Evolutionary conservation across 2,113 vertebrate genomes (phyloP).

Genomic region (Stigmatopora argus): DNA sequence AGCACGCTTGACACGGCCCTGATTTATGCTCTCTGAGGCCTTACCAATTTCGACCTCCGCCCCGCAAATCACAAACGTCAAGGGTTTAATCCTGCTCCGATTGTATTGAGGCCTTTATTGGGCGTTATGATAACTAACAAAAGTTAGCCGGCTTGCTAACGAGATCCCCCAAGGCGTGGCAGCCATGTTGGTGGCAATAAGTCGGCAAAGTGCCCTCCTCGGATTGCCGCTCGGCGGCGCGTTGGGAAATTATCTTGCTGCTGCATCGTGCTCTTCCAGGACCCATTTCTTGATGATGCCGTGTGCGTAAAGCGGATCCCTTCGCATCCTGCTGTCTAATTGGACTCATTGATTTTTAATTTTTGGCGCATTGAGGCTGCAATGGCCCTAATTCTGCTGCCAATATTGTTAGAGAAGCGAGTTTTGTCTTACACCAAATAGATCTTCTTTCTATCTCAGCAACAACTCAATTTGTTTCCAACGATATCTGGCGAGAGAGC

Average conservation of each 20-base stretch:
- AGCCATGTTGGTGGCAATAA: constrained; percentile 57
- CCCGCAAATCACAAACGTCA: constrained; percentile 63
- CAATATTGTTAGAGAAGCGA: background rate
- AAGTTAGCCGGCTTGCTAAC: constrained; percentile 55
- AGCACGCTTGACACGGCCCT: constrained; percentile 65
- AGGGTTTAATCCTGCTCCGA: constrained; percentile 64
- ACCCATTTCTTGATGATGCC: constrained; percentile 36
- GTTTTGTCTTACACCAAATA: background rate
- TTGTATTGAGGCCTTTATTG: constrained; percentile 46
- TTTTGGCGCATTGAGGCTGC: constrained; percentile 12
- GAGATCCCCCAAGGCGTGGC: constrained; percentile 58
- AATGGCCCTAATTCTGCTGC: background rate
- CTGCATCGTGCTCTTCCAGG: constrained; percentile 24
- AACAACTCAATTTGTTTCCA: background rate
- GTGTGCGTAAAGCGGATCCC: constrained; percentile 25
- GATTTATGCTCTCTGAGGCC: constrained; percentile 68
- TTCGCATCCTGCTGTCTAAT: constrained; percentile 4
- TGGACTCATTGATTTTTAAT: constrained; percentile 37
- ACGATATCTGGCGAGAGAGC: background rate
- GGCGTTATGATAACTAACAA: constrained; percentile 50
- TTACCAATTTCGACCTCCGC: constrained; percentile 56
- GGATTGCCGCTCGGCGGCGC: constrained; percentile 38
- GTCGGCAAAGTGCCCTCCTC: constrained; percentile 40
- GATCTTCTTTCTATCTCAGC: background rate
- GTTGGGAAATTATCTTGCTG: constrained; percentile 26